Base-by-base conservation (phyloP, 2,888 invertebrate species). In the Lasioglossum figueresi region DNA sequence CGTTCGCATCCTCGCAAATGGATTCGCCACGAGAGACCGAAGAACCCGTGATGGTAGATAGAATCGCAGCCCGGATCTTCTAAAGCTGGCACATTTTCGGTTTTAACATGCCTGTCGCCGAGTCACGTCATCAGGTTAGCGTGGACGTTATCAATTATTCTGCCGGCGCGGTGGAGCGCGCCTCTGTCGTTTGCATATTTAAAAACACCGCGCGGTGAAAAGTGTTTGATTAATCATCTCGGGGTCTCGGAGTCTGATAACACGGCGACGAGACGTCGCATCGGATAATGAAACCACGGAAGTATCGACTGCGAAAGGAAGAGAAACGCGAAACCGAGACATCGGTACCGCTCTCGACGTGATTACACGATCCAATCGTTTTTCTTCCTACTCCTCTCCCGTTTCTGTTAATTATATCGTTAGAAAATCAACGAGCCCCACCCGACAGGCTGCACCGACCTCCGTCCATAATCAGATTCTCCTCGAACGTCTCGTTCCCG, bases 341-440 rank as follows among this genome's bases (percentile, higher is more conserved):
- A 8, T 76, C 52, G 34, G 37, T 45, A 27, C 23, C 3, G 31
- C 27, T 27, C 23, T 45, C 66, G 45, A 56, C 23, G 76, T 37
- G 63, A 27, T 48, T 76, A 37, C 31, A 12, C 56, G 68, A 68
- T 56, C n/a, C 19, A 34, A 68, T 8, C 43, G 12, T 72, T 40
- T 27, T 78, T 10, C 27, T 27, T 43, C 27, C 52, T 31, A 0
- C 14, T 14, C 2, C n/a, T 31, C 48, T 40, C 59, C 37, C 27
- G 66, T 70, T 59, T 63, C 72, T 72, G 84, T 82, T 89, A 90
- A 89, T 90, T 89, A 88, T 82, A 84, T 88, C 84, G 76, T 89
- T 90, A 89, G 85, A 78, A 83, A 90, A 88, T 83, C 86, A 76
- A 66, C 76, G 66, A 63, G 73, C 70, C 70, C 74, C 68, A 52